Conservation (phyloP, 2,888 invertebrate genomes). For the Melinaea menophilus region DNA sequence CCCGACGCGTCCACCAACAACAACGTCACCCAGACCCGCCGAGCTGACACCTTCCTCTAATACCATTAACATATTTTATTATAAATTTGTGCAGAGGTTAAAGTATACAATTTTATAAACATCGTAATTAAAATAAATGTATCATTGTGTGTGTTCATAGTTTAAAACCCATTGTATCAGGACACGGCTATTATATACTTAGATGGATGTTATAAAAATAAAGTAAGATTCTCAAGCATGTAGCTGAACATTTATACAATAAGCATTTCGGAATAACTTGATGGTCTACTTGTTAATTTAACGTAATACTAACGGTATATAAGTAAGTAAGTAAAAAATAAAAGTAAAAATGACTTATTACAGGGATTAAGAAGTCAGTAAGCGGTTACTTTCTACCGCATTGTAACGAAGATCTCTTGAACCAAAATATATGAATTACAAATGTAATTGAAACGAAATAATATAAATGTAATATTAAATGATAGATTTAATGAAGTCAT, state of each 20-base stretch:
- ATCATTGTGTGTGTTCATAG: constrained; percentile 22
- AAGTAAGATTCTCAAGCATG: too few species aligned
- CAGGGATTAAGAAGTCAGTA: constrained; percentile 6
- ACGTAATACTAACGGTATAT: background rate
- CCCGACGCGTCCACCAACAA: constrained; percentile 58
- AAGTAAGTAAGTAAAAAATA: too few species aligned
- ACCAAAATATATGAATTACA: constrained; percentile 34
- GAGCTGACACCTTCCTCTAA: constrained; percentile 66
- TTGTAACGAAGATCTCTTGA: constrained; percentile 42
- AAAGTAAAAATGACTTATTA: background rate
- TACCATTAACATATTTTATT: background rate
- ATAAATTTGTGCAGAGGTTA: background rate
- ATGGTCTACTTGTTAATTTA: too few species aligned
- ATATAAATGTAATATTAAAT: too few species aligned
- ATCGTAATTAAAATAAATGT: constrained; percentile 9
- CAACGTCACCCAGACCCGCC: constrained; percentile 51
- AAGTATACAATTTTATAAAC: constrained; percentile 17
- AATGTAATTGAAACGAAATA: too few species aligned
- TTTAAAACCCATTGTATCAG: constrained; percentile 11
- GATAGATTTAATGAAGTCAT: too few species aligned
- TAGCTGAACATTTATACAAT: too few species aligned
- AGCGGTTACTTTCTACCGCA: background rate
- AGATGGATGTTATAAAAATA: constrained; percentile 7
- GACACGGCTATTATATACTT: constrained; percentile 10
- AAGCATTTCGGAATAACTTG: too few species aligned